A percentile compares a stretch with the other conserved stretches of the same genome.
These are phyloP conservation scores for Artibeus jamaicensis DNA, from an alignment of 2,797 vertebrate species.

Conservation along the genomic window DNA sequence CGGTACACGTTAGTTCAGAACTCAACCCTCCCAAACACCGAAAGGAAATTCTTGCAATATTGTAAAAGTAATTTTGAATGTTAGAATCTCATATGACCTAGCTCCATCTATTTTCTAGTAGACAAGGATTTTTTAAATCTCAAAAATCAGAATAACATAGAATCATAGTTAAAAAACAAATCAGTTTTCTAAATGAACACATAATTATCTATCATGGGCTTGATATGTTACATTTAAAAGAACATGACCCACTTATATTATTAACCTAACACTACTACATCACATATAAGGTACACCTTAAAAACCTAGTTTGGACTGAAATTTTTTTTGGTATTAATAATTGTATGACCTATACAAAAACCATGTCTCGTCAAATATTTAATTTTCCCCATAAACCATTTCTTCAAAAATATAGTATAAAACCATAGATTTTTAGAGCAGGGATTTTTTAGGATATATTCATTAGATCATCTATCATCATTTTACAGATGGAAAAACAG, in stretches of 20 bases:
- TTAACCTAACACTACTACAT: not conserved
- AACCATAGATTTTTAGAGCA: not conserved
- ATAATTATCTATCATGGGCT: not conserved
- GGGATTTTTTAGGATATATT: not conserved
- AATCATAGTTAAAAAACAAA: not conserved
- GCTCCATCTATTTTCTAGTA: not conserved
- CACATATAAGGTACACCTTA: not conserved
- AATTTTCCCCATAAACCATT: not conserved
- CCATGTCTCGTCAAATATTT: not conserved
- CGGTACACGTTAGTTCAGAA: not conserved
- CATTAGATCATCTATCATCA: not conserved
- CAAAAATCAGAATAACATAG: slow-evolving; percentile 12
- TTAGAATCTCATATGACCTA: not conserved
- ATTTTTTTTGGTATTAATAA: not conserved
- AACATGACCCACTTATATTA: not conserved
- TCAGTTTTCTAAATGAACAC: not conserved
- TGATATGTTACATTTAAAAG: not conserved
- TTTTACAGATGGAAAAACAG: slow-evolving; percentile 9
- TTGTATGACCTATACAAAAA: not conserved
- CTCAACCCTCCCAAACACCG: not conserved
- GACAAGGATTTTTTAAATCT: not conserved
- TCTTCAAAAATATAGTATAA: slow-evolving; percentile 30
- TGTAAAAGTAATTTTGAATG: not conserved
- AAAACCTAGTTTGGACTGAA: not conserved
- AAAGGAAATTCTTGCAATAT: not conserved